Percentiles rank a stretch among this genome's conserved stretches.
Evolutionary conservation across 2,888 invertebrate species (phyloP).

Genomic region (Pristionchus mayeri): DNA sequence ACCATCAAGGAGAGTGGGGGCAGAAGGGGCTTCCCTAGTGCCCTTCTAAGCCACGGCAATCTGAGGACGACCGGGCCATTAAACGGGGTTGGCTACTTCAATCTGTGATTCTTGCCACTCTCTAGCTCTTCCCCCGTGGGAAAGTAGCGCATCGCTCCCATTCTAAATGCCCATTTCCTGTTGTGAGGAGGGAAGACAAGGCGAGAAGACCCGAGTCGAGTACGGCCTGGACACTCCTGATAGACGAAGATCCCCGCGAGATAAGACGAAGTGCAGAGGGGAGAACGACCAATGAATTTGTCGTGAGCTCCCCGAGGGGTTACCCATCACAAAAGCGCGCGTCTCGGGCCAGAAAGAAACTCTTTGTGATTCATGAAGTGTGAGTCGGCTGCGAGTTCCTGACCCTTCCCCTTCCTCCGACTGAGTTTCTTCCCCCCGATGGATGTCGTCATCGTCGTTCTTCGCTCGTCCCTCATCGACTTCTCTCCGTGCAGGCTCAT

Average conservation of each 20-base stretch:
- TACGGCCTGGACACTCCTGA: too few relatives aligned
- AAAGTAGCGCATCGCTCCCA: conserved; percentile 29
- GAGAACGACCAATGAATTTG: conserved; percentile 37
- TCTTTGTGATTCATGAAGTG: conserved; percentile 47
- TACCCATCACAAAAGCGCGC: conserved; percentile 16
- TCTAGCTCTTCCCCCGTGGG: background rate
- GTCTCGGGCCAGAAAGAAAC: background rate
- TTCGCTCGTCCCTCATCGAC: background rate
- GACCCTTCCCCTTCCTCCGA: background rate
- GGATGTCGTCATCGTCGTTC: conserved; percentile 17
- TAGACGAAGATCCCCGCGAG: background rate
- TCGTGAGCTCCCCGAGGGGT: conserved; percentile 40
- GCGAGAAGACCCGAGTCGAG: background rate
- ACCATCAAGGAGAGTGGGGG: conserved; percentile 21
- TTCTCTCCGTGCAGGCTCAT: background rate
- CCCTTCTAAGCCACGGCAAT: conserved; percentile 25
- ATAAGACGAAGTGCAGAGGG: conserved; percentile 15
- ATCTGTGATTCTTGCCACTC: conserved; percentile 38
- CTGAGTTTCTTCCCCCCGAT: conserved; percentile 38
- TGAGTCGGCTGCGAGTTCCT: background rate
- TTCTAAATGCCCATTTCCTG: conserved; percentile 48
- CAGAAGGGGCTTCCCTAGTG: background rate
- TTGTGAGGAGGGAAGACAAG: conserved; percentile 13
- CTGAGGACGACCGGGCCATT: background rate
- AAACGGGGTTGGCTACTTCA: conserved; percentile 24